Evolutionary conservation across 2,113 vertebrate genomes (phyloP).

Genomic region (Sylvia atricapilla): DNA sequence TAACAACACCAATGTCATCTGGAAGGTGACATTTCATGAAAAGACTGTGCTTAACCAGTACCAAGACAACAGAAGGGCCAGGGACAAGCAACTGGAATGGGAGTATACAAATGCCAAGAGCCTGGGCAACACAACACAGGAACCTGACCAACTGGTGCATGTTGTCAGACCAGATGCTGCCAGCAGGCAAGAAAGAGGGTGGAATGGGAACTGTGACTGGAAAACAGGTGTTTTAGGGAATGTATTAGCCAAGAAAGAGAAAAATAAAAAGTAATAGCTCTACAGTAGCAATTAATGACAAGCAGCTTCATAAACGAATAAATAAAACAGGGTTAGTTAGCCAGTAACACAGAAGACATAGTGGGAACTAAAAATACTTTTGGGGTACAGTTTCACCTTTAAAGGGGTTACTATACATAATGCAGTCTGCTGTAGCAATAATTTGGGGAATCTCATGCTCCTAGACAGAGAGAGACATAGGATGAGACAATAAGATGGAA

Average conservation of each 20-base stretch:
- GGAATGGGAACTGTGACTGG: not conserved
- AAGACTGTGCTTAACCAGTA: not conserved
- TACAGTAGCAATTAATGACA: not conserved
- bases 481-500: not conserved
- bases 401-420: not conserved
- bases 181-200: not conserved
- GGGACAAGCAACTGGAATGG: not conserved
- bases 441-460: not conserved
- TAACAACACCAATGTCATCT: not conserved
- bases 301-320: not conserved
- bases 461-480: not conserved
- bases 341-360: not conserved
- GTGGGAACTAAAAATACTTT: not conserved
- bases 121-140: not conserved
- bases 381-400: not conserved
- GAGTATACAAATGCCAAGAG: not conserved
- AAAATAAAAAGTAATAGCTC: not conserved
- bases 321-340: not conserved
- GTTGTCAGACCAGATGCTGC: not conserved
- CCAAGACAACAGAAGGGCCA: fast-evolving
- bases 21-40: not conserved
- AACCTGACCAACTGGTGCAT: not conserved
- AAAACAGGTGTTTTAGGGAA: not conserved
- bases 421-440: not conserved
- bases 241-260: not conserved